Evolutionary conservation across 1,140 invertebrate genomes (phyloP), one percentile per base, ranked within the genome.

Genomic region (Drosophila navojoa): DNA sequence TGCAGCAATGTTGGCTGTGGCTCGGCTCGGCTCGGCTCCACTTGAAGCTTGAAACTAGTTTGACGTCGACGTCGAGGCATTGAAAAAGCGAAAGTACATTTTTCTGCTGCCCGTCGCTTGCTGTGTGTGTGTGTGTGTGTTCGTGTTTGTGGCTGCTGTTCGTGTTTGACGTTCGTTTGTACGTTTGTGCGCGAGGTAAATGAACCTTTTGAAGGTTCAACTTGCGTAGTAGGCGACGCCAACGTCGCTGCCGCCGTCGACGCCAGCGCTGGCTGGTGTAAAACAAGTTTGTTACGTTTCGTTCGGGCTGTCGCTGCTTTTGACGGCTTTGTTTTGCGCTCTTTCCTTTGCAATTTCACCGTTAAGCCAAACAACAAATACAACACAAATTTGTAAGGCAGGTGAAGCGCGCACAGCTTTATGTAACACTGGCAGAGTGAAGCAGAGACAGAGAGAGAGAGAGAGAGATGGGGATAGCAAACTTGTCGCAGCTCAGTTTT

Each of bases 191-290:
- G 11, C 70, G 84, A 90, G 90, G 90, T 91, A 91, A 91, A 91
- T 91, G 90, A 91, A 91, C 90, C 84, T 91, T 91, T 91, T 91
- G 90, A 91, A 91, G 90, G 90, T 91, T 91, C 90, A 90, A 77
- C 82, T 89, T 89, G 84, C 90, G 78, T 91, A 90, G 76, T 76
- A 86, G 79, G 81, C 80, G 54, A 57, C 73, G 42, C 15, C 38
- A 19, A n/a, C 10, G 42, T 15, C 64, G 22, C 4, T 7, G 42
- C 2, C 42, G 19, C 11, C 11, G 44, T 45, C 35, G 45, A 32
- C 42, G 10, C 4, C 47, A 27, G 29, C 42, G 60, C n/a, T 16
- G n/a, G 5, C 9, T 16, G 42, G 76, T 79, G 82, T 84, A 89
- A 89, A 89, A 89, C 84, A 90, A 90, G 84, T 89, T 89, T 89